Evolutionary conservation across 2,113 vertebrate species (phyloP).

Genomic region (Microcebus jonahi): DNA sequence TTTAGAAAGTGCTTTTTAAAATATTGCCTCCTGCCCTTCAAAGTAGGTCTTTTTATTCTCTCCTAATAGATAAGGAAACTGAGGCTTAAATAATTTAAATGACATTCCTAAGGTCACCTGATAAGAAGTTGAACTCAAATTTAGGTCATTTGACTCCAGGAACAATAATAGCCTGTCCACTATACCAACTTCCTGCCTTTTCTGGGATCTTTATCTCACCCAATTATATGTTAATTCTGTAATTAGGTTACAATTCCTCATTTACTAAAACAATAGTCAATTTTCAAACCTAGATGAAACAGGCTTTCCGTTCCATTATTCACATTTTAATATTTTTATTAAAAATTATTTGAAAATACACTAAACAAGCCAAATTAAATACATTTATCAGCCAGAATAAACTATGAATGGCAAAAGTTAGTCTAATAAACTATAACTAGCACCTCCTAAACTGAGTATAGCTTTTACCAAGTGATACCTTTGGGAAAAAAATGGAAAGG

Average conservation of each 20-base stretch:
- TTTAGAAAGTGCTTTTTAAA: constrained; percentile 22
- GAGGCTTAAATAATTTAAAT: constrained; percentile 54
- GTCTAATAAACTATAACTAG: not conserved
- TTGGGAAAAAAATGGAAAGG: not conserved
- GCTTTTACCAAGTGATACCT: not conserved
- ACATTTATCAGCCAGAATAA: constrained; percentile 31
- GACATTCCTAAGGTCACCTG: constrained; percentile 23
- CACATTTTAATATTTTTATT: constrained; percentile 29
- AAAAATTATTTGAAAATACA: constrained; percentile 32
- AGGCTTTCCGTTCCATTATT: not conserved
- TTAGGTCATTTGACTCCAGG: not conserved
- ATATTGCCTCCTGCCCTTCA: not conserved
- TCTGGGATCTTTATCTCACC: constrained; percentile 9
- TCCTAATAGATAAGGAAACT: constrained; percentile 32
- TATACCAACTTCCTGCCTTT: not conserved
- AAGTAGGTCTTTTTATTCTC: constrained; percentile 5
- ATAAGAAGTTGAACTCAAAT: constrained; percentile 34
- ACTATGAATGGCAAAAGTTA: not conserved
- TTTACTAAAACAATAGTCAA: not conserved
- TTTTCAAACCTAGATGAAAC: not conserved
- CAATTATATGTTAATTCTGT: not conserved
- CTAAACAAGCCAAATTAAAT: constrained; percentile 30
- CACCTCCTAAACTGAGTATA: not conserved
- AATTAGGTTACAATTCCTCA: constrained; percentile 33
- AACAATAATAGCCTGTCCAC: constrained; percentile 1